Evolutionary conservation across 2,113 vertebrate species (phyloP).

Genomic region (Oryzias woworae): DNA sequence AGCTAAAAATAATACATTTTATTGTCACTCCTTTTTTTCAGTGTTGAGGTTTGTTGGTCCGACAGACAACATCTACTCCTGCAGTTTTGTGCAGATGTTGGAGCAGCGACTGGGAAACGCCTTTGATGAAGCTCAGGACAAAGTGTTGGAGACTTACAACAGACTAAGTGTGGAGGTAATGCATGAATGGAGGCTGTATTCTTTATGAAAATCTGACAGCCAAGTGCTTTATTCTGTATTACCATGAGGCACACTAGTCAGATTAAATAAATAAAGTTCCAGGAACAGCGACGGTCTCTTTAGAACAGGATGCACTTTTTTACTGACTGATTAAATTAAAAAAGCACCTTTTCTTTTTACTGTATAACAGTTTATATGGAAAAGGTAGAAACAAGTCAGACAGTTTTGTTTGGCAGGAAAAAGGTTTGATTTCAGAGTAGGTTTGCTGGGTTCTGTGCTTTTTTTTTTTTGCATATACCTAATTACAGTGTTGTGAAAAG

Average conservation of each 20-base stretch:
- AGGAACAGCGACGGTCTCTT: not conserved
- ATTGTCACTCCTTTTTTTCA: slow-evolving; percentile 4
- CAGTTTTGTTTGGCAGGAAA: too few species aligned
- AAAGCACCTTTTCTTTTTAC: too few species aligned
- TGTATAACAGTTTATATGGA: too few species aligned
- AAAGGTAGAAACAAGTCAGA: too few species aligned
- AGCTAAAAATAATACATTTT: too few species aligned
- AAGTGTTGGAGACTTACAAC: slow-evolving; percentile 86
- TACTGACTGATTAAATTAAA: too few species aligned
- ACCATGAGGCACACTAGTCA: slow-evolving; percentile 14
- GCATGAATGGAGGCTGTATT: not conserved
- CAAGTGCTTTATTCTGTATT: slow-evolving; percentile 2
- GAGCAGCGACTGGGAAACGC: slow-evolving; percentile 89
- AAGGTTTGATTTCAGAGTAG: too few species aligned
- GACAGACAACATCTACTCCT: slow-evolving; percentile 88
- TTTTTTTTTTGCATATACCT: not conserved
- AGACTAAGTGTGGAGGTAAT: slow-evolving; percentile 89
- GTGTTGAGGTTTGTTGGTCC: slow-evolving; percentile 93
- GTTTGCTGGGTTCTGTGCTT: not conserved
- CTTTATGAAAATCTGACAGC: not conserved
- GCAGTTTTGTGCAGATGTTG: slow-evolving; percentile 92
- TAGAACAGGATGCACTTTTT: too few species aligned
- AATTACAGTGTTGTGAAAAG: too few species aligned
- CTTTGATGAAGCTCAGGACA: slow-evolving; percentile 91
- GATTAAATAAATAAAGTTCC: slow-evolving; percentile 4